These are phyloP conservation scores for Cinclus cinclus DNA, from an alignment of 2,113 vertebrate genomes.

Conservation along the genomic window DNA sequence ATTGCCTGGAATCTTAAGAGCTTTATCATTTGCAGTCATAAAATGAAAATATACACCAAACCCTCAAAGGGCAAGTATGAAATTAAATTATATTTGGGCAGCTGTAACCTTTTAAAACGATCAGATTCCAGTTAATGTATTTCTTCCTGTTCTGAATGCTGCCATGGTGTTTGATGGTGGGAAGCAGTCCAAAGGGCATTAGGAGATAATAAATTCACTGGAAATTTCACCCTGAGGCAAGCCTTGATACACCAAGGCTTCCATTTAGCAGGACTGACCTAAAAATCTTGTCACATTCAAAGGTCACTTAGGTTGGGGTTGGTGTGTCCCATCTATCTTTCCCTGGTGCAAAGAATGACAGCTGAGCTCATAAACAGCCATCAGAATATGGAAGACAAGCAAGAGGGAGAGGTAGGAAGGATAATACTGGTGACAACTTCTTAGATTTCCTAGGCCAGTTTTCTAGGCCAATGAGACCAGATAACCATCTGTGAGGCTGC, in stretches of 20 bases:
- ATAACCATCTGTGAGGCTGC: background rate
- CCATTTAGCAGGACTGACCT: slow-evolving; percentile 81
- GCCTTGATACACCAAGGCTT: slow-evolving; percentile 75
- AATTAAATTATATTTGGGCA: slow-evolving; percentile 89
- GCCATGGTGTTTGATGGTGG: slow-evolving; percentile 83
- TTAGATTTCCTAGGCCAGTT: background rate
- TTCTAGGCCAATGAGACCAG: background rate
- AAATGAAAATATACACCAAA: slow-evolving; percentile 88
- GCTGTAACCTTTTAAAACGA: slow-evolving; percentile 86
- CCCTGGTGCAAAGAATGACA: slow-evolving; percentile 74
- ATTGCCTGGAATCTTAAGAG: slow-evolving; percentile 84
- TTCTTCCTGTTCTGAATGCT: slow-evolving; percentile 84
- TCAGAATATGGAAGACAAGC: slow-evolving; percentile 66
- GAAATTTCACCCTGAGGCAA: slow-evolving; percentile 81
- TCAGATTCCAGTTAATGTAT: slow-evolving; percentile 86
- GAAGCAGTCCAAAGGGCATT: slow-evolving; percentile 83
- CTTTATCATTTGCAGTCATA: slow-evolving; percentile 87
- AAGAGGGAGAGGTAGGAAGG: background rate
- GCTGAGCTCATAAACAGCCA: slow-evolving; percentile 73
- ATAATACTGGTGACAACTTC: background rate
- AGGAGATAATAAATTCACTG: slow-evolving; percentile 85
- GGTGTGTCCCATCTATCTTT: slow-evolving; percentile 79
- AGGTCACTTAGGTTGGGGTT: slow-evolving; percentile 80
- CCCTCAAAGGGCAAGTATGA: slow-evolving; percentile 87
- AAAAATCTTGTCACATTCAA: slow-evolving; percentile 85